phyloP scores from a whole-genome alignment of 2,113 vertebrate genomes.

The Labeo rohita region DNA sequence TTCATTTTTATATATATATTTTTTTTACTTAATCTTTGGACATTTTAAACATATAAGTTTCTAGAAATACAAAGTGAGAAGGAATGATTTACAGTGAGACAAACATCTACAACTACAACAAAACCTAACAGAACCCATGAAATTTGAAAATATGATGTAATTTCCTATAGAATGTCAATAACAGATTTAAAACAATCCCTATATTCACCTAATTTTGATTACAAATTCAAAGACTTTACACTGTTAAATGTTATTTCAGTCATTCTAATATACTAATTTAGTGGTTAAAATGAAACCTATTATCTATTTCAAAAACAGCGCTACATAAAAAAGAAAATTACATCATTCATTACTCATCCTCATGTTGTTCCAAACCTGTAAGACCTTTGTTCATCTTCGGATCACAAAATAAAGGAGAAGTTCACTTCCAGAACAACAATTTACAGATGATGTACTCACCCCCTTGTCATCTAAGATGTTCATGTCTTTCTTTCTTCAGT shows the following conservation, averaged over 20 bases:
- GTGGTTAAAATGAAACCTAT: not conserved
- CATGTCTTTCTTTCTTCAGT: too few relatives aligned
- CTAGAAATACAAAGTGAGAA: not conserved
- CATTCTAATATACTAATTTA: not conserved
- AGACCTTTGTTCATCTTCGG: too few relatives aligned
- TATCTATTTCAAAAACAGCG: not conserved
- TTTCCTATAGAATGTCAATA: not conserved
- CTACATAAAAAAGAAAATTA: not conserved
- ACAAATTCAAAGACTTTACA: too few relatives aligned
- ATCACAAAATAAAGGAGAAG: too few relatives aligned
- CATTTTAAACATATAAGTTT: not conserved
- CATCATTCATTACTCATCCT: too few relatives aligned
- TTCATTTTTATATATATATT: not conserved
- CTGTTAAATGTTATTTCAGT: too few relatives aligned
- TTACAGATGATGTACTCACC: too few relatives aligned
- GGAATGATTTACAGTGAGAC: not conserved
- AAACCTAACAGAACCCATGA: not conserved
- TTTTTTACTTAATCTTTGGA: not conserved
- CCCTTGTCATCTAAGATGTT: too few relatives aligned
- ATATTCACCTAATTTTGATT: not conserved
- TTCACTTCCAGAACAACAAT: too few relatives aligned
- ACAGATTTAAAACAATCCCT: not conserved
- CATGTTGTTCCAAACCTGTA: too few relatives aligned
- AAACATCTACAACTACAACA: not conserved
- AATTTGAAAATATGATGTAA: too few relatives aligned